Conservation (phyloP, 92 coral and sea anemone genomes). For the Bergia sp. region DNA sequence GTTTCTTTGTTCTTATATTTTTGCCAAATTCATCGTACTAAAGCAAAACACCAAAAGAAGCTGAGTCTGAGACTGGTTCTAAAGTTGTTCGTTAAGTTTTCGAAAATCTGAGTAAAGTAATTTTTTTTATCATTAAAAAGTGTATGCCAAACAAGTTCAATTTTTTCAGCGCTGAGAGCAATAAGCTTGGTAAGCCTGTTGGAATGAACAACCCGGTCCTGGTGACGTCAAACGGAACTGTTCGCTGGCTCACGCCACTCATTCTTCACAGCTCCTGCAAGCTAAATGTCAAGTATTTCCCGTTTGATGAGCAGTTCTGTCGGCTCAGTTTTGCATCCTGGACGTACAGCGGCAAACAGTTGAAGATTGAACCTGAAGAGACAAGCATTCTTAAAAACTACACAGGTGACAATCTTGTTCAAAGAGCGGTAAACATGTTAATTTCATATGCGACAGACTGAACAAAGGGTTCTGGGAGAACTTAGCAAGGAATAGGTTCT, state of each 20-base stretch:
- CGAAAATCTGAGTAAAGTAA: no score
- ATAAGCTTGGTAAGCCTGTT: slow-evolving; percentile 82
- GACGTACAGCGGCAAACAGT: slow-evolving; percentile 69
- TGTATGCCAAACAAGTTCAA: background rate
- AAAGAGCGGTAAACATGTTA: no score
- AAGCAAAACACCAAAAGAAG: no score
- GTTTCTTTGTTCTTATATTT: no score
- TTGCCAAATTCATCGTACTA: no score
- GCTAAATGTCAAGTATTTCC: slow-evolving; percentile 85
- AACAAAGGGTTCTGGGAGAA: no score
- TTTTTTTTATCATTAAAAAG: no score
- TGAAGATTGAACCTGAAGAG: slow-evolving; percentile 58
- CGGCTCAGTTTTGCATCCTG: slow-evolving; percentile 87
- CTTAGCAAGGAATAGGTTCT: no score
- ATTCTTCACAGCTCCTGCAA: slow-evolving; percentile 89
- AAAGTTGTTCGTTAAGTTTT: no score
- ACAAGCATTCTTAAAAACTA: slow-evolving; percentile 76
- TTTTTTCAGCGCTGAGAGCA: slow-evolving; percentile 70
- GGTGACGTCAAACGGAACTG: slow-evolving; percentile 73
- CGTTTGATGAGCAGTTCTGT: slow-evolving; percentile 95
- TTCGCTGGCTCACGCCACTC: slow-evolving; percentile 92
- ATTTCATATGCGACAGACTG: no score
- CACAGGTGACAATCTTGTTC: slow-evolving; percentile 60
- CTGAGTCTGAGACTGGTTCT: no score
- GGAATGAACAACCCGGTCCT: slow-evolving; percentile 78